Evolutionary conservation across 2,888 invertebrate genomes (phyloP), one percentile per base, ranked within the genome.

Genomic region (Onthophagus sagittarius): DNA sequence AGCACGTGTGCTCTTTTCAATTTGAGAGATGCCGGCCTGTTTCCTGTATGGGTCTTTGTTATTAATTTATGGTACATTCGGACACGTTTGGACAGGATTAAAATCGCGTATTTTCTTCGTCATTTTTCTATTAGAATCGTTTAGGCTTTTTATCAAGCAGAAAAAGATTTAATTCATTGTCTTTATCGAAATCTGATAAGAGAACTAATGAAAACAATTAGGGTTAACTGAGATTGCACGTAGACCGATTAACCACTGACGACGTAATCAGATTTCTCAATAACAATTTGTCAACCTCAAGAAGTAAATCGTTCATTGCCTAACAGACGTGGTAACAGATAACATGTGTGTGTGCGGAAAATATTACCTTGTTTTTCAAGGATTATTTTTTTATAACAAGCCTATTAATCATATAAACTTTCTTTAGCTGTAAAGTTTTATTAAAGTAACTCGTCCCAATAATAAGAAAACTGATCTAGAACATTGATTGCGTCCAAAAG

Each of bases 1-100:
- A 78, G 78, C 80, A 79, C 80, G 80, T 79, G 80, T 72, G 75
- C 77, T 53, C 39, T 53, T 53, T 53, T 53, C 39, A 53, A 53
- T 53, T 53, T 53, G 39, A 53, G 39, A 53, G 39, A 53, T 53
- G 9, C 39, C 11, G 39, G 39, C 39, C 39, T 11, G 39, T 53
- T 53, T 53, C 39, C 39, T 53, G 39, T 53, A 53, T 11, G 39
- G 23, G 39, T 53, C 39, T 53, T 53, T 53, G 39, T 53, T 53
- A 53, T 53, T 53, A 53, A 53, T 53, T 53, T 53, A 23, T 23
- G 23, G 23, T 23, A 53, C 39, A 53, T 53, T 53, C 39, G 39
- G 39, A 53, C 39, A 11, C 11, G 39, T 53, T 53, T 53, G 9
- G 39, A 53, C 39, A 53, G 39, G 39, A 53, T 53, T 53, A 7